Percentiles rank a stretch among this genome's conserved stretches.
Evolutionary conservation across 2,888 invertebrate genomes (phyloP).

Genomic region (Tetragonisca angustula): DNA sequence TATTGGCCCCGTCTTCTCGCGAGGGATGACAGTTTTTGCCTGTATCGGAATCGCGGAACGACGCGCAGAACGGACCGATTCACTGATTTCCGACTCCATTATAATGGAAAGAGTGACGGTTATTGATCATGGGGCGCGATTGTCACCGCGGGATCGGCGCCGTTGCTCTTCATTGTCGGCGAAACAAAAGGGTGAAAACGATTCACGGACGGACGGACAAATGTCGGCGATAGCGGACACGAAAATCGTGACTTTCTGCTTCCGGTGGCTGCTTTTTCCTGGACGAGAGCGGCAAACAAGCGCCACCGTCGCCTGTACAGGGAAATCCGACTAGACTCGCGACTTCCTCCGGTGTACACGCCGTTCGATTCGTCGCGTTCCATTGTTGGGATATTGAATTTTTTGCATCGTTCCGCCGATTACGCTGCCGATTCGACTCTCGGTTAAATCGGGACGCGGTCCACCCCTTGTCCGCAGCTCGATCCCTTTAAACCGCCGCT

Average conservation of each 20-base stretch:
- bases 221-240: slow-evolving; percentile 65
- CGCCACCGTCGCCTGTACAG: slow-evolving; percentile 56
- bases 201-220: slow-evolving; percentile 60
- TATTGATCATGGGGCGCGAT: slow-evolving; percentile 66
- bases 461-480: background rate
- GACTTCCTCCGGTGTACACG: slow-evolving; percentile 61
- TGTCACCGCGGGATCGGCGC: slow-evolving; percentile 66
- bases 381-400: slow-evolving; percentile 67
- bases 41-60: slow-evolving; percentile 1
- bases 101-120: slow-evolving; percentile 57
- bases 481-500: background rate
- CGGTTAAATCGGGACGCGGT: slow-evolving; percentile 31
- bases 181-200: slow-evolving; percentile 67
- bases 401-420: slow-evolving; percentile 46
- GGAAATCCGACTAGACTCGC: slow-evolving; percentile 64
- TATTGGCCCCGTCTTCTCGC: background rate
- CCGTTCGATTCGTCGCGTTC: slow-evolving; percentile 59
- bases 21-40: too few relatives aligned
- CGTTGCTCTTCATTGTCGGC: slow-evolving; percentile 64
- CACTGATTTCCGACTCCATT: slow-evolving; percentile 52
- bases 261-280: slow-evolving; percentile 68
- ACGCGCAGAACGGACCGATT: slow-evolving; percentile 17
- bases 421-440: slow-evolving; percentile 18
- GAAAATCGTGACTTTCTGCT: slow-evolving; percentile 69
- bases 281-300: slow-evolving; percentile 63